Evolutionary conservation across 2,113 vertebrate species (phyloP), one percentile per base, ranked within the genome.

Genomic region (Xyrauchen texanus): DNA sequence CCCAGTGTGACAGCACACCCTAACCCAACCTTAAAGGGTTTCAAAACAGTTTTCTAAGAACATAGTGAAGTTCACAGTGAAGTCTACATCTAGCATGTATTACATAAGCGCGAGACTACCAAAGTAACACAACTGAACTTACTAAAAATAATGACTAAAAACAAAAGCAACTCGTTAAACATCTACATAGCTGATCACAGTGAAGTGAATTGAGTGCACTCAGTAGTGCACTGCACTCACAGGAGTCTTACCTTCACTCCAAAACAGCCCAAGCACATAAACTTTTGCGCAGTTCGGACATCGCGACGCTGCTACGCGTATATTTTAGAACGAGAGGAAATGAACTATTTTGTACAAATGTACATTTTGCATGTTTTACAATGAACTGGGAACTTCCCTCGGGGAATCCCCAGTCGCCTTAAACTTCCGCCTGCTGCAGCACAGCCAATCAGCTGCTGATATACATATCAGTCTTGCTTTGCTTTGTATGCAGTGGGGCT

Each of bases 381-480:
- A 85, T 73, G 90, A 90, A 86, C 89, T 91, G 93, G 93, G 93
- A 94, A 94, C 92, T 94, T 94, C 93, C 93, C 91, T 91, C 93
- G 93, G 93, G 93, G 93, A 94, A 94, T 93, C 93, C 93, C 92
- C 92, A 67, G 44, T 84, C 81, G 82, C 88, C 85, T 82, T 77
- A 76, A 79, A 91, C 93, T 94, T 94, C 93, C 93, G 93, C 89
- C 90, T 76, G 68, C 63, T 4, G 71, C 76, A 0, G 75, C 77
- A 82, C 7, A 74, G 77, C 69, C 87, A 82, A 77, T 76, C 73
- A 53, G 61, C 49, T 58, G 55, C 13, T 0, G 55, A 12, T 34
- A 34, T 34, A 34, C 21, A 3, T 34, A 34, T 1, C 21, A 34
- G 1, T 34, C 21, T 34, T 34, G 21, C 21, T 34, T 34, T 34